These are phyloP conservation scores for Ypsolopha scabrella DNA, from an alignment of 2,888 invertebrate species.

Conservation along the genomic window DNA sequence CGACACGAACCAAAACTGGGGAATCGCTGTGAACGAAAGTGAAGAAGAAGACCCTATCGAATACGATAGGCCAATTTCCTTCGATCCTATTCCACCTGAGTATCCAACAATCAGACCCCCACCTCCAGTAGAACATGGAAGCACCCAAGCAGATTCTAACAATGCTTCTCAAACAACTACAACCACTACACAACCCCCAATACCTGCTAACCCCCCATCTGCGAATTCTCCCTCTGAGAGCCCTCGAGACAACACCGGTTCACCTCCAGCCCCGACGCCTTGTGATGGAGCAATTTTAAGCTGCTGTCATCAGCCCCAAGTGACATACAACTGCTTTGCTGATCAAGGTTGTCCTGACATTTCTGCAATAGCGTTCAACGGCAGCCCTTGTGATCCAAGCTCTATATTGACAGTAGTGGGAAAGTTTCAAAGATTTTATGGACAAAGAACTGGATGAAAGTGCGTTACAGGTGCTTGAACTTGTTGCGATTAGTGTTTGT, in stretches of 20 bases:
- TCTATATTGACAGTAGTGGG: constrained; percentile 32
- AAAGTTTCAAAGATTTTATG: constrained; percentile 35
- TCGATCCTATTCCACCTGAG: constrained; percentile 27
- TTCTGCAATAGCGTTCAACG: constrained; percentile 22
- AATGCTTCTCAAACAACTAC: constrained; percentile 25
- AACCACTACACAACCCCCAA: constrained; percentile 23
- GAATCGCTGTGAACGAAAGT: constrained; percentile 19
- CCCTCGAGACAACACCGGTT: neutral
- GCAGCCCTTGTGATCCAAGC: constrained; percentile 32
- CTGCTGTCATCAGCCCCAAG: constrained; percentile 38
- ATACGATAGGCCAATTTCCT: constrained; percentile 40
- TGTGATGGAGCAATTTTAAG: constrained; percentile 45
- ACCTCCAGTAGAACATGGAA: constrained; percentile 36
- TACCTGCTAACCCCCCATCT: neutral
- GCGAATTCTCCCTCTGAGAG: neutral
- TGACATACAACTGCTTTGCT: constrained; percentile 39
- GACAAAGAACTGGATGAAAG: constrained; percentile 21
- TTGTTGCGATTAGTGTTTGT: too few species aligned
- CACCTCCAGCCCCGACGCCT: constrained; percentile 15
- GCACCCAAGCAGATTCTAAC: constrained; percentile 20
- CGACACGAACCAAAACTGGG: constrained; percentile 45
- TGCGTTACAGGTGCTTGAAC: neutral
- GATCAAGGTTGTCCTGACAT: constrained; percentile 55
- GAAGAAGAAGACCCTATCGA: constrained; percentile 23
- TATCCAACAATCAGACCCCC: constrained; percentile 19